Percentiles rank a stretch among this genome's conserved stretches.
These are phyloP conservation scores for Aptenodytes forsteri DNA, from an alignment of 2,113 vertebrate species.

Conservation along the genomic window DNA sequence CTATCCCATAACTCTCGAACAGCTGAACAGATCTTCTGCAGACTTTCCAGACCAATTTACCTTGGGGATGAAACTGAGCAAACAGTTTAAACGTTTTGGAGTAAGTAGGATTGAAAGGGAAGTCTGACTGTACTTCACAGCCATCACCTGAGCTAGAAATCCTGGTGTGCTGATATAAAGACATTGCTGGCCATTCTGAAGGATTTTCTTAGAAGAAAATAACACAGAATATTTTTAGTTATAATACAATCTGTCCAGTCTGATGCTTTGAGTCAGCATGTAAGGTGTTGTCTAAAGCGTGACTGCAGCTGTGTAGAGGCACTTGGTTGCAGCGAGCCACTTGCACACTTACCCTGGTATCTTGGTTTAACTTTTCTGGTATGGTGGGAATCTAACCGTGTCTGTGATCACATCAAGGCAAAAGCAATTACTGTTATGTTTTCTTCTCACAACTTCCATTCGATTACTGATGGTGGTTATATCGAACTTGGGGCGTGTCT, in stretches of 20 bases:
- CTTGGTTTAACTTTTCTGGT: background rate
- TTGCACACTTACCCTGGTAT: background rate
- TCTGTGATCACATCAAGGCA: background rate
- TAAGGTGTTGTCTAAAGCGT: background rate
- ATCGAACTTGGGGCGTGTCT: background rate
- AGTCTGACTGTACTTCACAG: background rate
- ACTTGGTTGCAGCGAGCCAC: background rate
- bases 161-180: background rate
- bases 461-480: background rate
- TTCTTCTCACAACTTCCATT: background rate
- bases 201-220: background rate
- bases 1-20: background rate
- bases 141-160: background rate
- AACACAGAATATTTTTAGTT: background rate
- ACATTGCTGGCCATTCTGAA: background rate
- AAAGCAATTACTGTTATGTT: background rate
- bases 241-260: background rate
- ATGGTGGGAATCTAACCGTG: background rate
- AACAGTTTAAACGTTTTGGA: background rate
- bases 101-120: background rate
- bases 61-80: background rate
- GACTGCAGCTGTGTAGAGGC: background rate
- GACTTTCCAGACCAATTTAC: background rate
- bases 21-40: background rate
- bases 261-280: background rate